Evolutionary conservation across 2,888 invertebrate genomes (phyloP).

Genomic region (Ceramica pisi): DNA sequence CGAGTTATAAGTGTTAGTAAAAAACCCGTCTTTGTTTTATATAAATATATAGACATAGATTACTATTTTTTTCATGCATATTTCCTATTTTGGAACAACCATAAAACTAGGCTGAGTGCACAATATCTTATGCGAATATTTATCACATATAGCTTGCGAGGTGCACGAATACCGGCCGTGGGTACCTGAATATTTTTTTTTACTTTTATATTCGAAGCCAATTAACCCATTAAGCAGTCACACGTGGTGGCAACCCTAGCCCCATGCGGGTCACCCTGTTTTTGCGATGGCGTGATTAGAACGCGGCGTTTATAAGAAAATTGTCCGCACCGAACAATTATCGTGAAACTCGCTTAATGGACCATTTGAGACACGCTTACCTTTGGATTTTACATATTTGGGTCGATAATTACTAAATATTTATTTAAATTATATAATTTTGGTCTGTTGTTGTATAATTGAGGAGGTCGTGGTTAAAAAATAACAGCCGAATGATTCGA

Average conservation of each 20-base stretch:
- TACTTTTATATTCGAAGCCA: not conserved
- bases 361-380: conserved; percentile 49
- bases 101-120: too few relatives aligned
- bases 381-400: conserved; percentile 46
- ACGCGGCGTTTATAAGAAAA: conserved; percentile 71
- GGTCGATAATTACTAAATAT: conserved; percentile 25
- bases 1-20: too few relatives aligned
- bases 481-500: too few relatives aligned
- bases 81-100: too few relatives aligned
- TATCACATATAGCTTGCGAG: not conserved
- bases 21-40: too few relatives aligned
- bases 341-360: conserved; percentile 63
- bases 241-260: conserved; percentile 54
- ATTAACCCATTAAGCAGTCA: conserved; percentile 23
- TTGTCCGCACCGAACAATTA: conserved; percentile 70
- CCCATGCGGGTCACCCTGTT: conserved; percentile 72
- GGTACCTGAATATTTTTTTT: not conserved
- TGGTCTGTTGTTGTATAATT: not conserved
- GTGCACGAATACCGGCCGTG: not conserved
- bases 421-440: conserved; percentile 9
- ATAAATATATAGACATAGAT: too few relatives aligned
- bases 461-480: not conserved
- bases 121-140: not conserved
- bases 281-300: conserved; percentile 73
- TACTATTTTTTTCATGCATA: too few relatives aligned